phyloP scores from a whole-genome alignment of 2,888 invertebrate genomes.

The Orthosia cruda region DNA sequence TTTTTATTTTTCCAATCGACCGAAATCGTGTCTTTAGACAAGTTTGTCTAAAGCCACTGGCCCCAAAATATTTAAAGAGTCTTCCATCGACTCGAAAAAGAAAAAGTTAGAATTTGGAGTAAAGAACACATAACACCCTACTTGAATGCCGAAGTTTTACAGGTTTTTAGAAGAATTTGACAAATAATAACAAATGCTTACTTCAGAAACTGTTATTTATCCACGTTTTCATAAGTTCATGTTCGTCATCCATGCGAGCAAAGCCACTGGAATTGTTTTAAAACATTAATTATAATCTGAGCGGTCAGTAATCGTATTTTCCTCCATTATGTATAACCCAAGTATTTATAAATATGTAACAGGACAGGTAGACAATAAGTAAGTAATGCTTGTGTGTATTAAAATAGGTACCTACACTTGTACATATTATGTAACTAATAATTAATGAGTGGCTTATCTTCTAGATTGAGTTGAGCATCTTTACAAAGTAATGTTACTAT shows the following conservation, averaged over 20 bases:
- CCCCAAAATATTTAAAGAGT: no score
- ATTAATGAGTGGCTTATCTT: slow-evolving; percentile 39
- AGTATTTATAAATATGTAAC: slow-evolving; percentile 23
- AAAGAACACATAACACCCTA: no score
- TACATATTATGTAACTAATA: slow-evolving; percentile 36
- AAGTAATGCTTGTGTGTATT: slow-evolving; percentile 8
- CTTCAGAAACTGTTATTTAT: no score
- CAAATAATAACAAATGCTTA: no score
- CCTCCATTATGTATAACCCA: slow-evolving; percentile 22
- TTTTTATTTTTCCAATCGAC: no score
- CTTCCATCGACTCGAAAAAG: no score
- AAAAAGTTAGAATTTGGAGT: no score
- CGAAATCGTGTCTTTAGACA: no score
- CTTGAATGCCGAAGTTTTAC: no score
- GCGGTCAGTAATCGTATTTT: slow-evolving; percentile 13
- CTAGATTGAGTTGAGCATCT: slow-evolving; percentile 2
- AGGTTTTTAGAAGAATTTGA: no score
- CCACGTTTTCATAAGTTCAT: background rate
- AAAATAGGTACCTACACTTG: background rate
- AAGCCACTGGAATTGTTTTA: background rate
- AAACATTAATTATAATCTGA: slow-evolving; percentile 16
- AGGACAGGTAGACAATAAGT: slow-evolving; percentile 9
- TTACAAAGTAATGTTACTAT: slow-evolving; percentile 11
- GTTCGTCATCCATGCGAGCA: background rate
- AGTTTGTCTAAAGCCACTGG: no score